A percentile compares a stretch with the other conserved stretches of the same genome.
phyloP scores from a whole-genome alignment of 2,888 invertebrate species.

The Margaritifera margaritifera region DNA sequence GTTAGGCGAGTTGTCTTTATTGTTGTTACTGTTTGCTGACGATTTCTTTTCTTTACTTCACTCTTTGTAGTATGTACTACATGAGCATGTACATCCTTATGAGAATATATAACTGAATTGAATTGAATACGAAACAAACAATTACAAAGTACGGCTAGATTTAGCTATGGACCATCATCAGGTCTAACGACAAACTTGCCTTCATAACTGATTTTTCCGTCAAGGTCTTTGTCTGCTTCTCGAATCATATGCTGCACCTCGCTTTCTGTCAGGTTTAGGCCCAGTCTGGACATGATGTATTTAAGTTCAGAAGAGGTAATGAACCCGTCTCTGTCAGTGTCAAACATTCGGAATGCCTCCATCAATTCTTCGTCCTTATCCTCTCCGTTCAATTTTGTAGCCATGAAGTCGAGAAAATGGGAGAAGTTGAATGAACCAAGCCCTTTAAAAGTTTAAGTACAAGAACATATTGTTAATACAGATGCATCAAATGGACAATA shows the following conservation, averaged over 20 bases:
- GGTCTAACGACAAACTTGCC: background rate
- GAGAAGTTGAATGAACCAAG: conserved; percentile 3
- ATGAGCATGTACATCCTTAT: no score
- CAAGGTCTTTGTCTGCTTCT: conserved; percentile 5
- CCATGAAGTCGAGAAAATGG: conserved; percentile 7
- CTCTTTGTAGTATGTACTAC: no score
- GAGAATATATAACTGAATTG: no score
- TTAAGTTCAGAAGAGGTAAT: conserved; percentile 4
- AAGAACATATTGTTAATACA: background rate
- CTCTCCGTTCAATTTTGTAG: conserved; percentile 5
- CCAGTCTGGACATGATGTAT: conserved; percentile 4
- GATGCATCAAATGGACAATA: no score
- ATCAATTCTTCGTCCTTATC: conserved; percentile 2
- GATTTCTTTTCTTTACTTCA: no score
- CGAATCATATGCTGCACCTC: conserved; percentile 10
- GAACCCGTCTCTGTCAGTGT: conserved; percentile 4
- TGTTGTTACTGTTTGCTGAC: no score
- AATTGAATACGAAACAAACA: no score
- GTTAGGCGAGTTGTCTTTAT: no score
- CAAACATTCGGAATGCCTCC: conserved; percentile 9
- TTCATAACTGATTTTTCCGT: conserved; percentile 6
- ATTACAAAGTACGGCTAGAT: no score
- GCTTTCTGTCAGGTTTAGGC: conserved; percentile 2
- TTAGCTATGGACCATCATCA: no score
- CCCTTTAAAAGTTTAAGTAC: background rate